Evolutionary conservation across 2,113 vertebrate species (phyloP).

Genomic region (Ranitomeya variabilis): DNA sequence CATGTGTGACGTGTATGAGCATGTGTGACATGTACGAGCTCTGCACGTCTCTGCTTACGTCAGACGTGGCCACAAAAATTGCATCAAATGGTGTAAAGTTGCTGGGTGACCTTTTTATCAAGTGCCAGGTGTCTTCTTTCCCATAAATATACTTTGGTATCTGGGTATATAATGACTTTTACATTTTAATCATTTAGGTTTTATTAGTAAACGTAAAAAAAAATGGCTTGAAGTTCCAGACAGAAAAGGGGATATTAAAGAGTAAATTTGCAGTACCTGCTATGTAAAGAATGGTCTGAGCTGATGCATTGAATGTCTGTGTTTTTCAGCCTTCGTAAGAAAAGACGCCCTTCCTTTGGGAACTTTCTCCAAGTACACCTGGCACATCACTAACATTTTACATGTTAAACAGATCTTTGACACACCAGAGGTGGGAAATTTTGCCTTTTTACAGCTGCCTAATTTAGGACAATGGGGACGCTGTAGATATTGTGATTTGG

Average conservation of each 20-base stretch:
- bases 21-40: neutral
- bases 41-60: neutral
- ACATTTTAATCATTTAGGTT: too few relatives aligned
- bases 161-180: neutral
- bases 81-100: neutral
- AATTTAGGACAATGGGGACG: too few relatives aligned
- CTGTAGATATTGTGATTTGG: too few relatives aligned
- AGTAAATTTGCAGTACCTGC: neutral
- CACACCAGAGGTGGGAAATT: conserved; percentile 80
- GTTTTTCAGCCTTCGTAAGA: conserved; percentile 78
- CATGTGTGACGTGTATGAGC: too few relatives aligned
- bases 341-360: conserved; percentile 82
- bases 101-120: neutral
- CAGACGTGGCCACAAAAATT: neutral
- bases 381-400: conserved; percentile 87
- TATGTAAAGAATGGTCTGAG: neutral
- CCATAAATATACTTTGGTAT: neutral
- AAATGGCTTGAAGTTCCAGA: neutral
- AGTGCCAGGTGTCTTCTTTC: neutral
- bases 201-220: too few relatives aligned
- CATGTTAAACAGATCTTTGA: conserved; percentile 93
- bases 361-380: conserved; percentile 88
- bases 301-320: conserved; percentile 25
- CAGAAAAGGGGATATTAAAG: neutral
- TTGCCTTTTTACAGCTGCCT: neutral